Conservation (phyloP, 2,113 vertebrate genomes). For the Rhinolophus ferrumequinum region DNA sequence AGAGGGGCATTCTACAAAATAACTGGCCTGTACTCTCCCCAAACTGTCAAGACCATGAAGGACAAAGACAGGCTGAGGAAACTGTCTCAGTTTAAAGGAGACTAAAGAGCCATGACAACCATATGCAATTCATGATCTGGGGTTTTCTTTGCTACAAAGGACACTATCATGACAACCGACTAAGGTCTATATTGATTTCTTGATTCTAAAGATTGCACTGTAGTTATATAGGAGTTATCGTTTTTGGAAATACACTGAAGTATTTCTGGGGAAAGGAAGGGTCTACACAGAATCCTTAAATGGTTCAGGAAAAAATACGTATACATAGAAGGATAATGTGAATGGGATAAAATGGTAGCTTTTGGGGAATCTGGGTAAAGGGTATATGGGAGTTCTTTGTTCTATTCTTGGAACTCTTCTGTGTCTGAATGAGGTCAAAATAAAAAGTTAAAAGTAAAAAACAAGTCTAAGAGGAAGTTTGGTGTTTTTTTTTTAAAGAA, state of each 20-base stretch:
- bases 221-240: not conserved
- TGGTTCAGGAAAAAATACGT: not conserved
- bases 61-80: not conserved
- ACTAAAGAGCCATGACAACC: not conserved
- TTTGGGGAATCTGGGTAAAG: not conserved
- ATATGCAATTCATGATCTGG: fast-evolving
- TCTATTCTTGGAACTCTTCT: constrained; percentile 48
- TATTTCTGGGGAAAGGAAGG: not conserved
- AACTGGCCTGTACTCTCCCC: not conserved
- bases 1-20: not conserved
- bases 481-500: not conserved
- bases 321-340: not conserved
- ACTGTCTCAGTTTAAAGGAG: not conserved
- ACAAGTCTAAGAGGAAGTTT: not conserved
- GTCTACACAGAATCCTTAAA: not conserved
- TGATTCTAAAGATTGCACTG: not conserved
- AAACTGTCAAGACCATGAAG: not conserved
- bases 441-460: constrained; percentile 40
- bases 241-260: constrained; percentile 6
- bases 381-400: not conserved
- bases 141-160: not conserved
- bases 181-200: not conserved
- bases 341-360: not conserved
- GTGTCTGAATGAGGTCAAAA: constrained; percentile 46
- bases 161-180: not conserved